These are phyloP conservation scores for Sipha flava DNA, from an alignment of 1,140 invertebrate genomes.

Conservation along the genomic window DNA sequence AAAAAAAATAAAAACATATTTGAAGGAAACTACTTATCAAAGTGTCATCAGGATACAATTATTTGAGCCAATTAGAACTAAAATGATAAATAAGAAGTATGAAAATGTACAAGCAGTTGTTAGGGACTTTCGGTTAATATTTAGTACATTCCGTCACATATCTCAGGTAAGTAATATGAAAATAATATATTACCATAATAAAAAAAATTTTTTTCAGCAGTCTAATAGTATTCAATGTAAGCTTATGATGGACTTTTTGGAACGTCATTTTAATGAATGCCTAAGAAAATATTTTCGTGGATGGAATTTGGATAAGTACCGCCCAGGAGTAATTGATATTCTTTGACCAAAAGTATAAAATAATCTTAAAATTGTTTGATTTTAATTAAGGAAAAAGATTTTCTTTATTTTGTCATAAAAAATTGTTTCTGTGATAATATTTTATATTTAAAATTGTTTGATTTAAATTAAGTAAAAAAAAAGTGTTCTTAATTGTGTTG, in stretches of 20 bases:
- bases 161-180: not conserved
- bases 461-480: conserved; percentile 11
- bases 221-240: conserved; percentile 28
- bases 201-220: not conserved
- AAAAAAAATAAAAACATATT: not conserved
- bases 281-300: conserved; percentile 26
- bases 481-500: not conserved
- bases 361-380: not conserved
- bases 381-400: not conserved
- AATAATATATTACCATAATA: not conserved
- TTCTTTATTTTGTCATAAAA: not conserved
- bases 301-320: conserved; percentile 25
- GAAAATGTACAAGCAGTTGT: conserved; percentile 26
- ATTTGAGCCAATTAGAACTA: conserved; percentile 20
- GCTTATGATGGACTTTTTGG: conserved; percentile 29
- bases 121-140: conserved; percentile 15
- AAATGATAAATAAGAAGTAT: conserved; percentile 28
- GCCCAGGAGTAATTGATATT: conserved; percentile 3
- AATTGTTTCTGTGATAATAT: too few species aligned
- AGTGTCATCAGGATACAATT: conserved; percentile 6
- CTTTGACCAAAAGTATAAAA: not conserved
- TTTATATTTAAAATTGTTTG: not conserved
- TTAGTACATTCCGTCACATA: conserved; percentile 25
- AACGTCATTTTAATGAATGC: conserved; percentile 24
- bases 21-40: conserved; percentile 24